Percentiles rank a stretch among this genome's conserved stretches.
These are phyloP conservation scores for Tichodroma muraria DNA, from an alignment of 2,113 vertebrate genomes.

Conservation along the genomic window DNA sequence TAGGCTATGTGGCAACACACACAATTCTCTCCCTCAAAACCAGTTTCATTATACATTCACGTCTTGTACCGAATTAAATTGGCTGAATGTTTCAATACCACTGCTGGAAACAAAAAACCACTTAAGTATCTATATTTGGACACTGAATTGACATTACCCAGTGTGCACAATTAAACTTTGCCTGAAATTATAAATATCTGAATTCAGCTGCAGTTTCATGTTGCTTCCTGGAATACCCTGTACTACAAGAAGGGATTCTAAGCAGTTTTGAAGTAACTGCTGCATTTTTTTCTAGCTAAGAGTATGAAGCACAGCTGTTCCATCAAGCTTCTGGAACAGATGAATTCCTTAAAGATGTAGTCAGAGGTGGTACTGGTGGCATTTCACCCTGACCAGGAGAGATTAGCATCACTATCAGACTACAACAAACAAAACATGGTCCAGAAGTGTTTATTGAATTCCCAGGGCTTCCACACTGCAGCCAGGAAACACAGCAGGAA, in stretches of 20 bases:
- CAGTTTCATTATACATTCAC: neutral
- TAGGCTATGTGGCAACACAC: neutral
- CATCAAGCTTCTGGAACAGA: neutral
- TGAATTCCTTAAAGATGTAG: neutral
- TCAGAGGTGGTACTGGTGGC: neutral
- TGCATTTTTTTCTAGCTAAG: neutral
- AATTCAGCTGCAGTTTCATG: neutral
- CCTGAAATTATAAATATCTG: conserved; percentile 1
- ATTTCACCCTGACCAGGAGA: neutral
- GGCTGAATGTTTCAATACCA: neutral
- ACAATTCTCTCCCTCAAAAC: neutral
- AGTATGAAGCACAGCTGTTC: neutral
- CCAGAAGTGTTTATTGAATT: neutral
- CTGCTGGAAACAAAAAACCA: neutral
- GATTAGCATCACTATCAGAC: neutral
- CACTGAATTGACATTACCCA: neutral
- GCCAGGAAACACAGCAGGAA: neutral
- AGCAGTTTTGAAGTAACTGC: neutral
- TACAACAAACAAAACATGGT: neutral
- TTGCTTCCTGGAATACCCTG: conserved; percentile 22
- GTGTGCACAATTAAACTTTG: neutral
- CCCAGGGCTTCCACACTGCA: neutral
- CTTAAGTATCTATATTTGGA: neutral
- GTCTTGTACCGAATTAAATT: neutral
- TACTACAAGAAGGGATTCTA: neutral